Evolutionary conservation across 2,888 invertebrate genomes (phyloP).

Genomic region (Pedicia rivosa): DNA sequence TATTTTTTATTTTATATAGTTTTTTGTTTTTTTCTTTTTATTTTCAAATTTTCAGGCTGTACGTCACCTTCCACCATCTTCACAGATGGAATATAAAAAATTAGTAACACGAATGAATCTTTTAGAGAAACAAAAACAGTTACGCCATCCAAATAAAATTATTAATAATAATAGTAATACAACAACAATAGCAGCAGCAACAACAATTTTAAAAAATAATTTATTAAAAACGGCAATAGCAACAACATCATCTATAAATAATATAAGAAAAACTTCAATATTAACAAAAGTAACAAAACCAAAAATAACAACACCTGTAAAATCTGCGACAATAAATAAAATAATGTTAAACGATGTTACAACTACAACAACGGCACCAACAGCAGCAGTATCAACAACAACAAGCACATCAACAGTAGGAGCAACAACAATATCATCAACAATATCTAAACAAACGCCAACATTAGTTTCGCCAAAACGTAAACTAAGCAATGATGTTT

Average conservation of each 20-base stretch:
- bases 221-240: background rate
- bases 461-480: too few relatives aligned
- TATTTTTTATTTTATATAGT: too few relatives aligned
- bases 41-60: slow-evolving; percentile 20
- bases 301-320: too few relatives aligned
- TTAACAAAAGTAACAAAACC: background rate
- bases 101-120: slow-evolving; percentile 27
- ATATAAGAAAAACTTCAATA: background rate
- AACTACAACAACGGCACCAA: background rate
- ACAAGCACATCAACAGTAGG: background rate
- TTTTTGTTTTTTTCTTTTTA: slow-evolving; percentile 4
- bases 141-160: slow-evolving; percentile 8
- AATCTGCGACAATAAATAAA: background rate
- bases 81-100: slow-evolving; percentile 27
- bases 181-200: background rate
- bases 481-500: too few relatives aligned
- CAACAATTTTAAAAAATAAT: background rate
- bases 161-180: slow-evolving; percentile 6
- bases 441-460: background rate
- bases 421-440: background rate
- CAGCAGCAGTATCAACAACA: background rate
- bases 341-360: too few relatives aligned
- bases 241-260: slow-evolving; percentile 6
- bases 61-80: slow-evolving; percentile 26
- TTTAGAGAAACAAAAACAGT: slow-evolving; percentile 22